Conservation (phyloP, 1,140 invertebrate species). For the Drosophila eugracilis region DNA sequence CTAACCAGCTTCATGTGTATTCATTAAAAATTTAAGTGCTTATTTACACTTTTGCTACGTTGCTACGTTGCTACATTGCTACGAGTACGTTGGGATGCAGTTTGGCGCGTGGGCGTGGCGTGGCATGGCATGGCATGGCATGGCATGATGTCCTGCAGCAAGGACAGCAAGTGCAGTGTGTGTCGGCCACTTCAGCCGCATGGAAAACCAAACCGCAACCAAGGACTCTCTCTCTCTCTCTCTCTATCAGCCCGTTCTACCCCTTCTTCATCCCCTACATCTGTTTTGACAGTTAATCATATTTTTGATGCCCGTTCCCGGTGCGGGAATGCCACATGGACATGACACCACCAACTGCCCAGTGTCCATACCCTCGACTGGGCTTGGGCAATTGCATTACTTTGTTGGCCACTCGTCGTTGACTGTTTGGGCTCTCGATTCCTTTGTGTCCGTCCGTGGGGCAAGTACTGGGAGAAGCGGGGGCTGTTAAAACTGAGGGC, state of each 20-base stretch:
- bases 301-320: conserved; percentile 30
- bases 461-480: too few species aligned
- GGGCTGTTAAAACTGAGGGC: too few species aligned
- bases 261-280: background rate
- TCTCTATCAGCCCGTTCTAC: background rate
- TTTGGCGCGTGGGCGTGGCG: background rate
- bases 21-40: conserved; percentile 71
- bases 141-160: too few species aligned
- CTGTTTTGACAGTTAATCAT: conserved; percentile 49
- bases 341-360: conserved; percentile 20
- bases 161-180: conserved; percentile 11
- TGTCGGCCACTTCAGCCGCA: conserved; percentile 16
- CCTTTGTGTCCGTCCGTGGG: background rate
- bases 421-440: background rate
- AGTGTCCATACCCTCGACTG: background rate
- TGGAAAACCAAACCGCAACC: conserved; percentile 9
- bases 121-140: too few species aligned
- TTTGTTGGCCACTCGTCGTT: conserved; percentile 10
- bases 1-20: conserved; percentile 29
- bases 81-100: conserved; percentile 23
- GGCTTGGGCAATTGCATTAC: conserved; percentile 28
- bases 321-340: conserved; percentile 1
- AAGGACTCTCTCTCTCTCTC: background rate
- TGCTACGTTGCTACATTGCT: too few species aligned
- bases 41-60: conserved; percentile 63